Evolutionary conservation across 2,113 vertebrate genomes (phyloP).

Genomic region (Gasterosteus aculeatus): DNA sequence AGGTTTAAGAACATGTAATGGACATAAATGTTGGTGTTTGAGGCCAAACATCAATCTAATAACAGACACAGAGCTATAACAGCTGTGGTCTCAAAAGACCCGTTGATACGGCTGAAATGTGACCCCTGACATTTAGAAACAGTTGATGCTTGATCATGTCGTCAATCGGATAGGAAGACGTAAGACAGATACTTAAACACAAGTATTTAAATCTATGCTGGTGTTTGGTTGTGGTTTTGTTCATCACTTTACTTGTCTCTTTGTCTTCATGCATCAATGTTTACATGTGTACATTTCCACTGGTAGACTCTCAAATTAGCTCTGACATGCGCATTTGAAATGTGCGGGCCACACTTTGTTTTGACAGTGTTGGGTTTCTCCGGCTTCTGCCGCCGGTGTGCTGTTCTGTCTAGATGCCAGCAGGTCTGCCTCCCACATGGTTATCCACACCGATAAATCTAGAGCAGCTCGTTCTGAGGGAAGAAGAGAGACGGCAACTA

Average conservation of each 20-base stretch:
- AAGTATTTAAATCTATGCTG: conserved; percentile 15
- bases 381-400: conserved; percentile 48
- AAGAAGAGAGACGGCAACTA: background rate
- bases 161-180: conserved; percentile 37
- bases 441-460: conserved; percentile 32
- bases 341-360: conserved; percentile 64
- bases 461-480: conserved; percentile 17
- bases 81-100: conserved; percentile 32
- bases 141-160: conserved; percentile 25
- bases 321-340: conserved; percentile 20
- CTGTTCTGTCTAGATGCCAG: conserved; percentile 25
- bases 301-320: conserved; percentile 39
- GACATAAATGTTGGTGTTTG: conserved; percentile 22
- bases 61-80: conserved; percentile 29
- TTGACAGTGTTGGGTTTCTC: conserved; percentile 72
- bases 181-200: conserved; percentile 6
- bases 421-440: conserved; percentile 55
- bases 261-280: conserved; percentile 41
- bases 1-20: conserved; percentile 7
- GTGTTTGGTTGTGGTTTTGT: conserved; percentile 47
- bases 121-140: conserved; percentile 33
- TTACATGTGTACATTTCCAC: conserved; percentile 53
- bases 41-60: conserved; percentile 40
- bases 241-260: conserved; percentile 24
- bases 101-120: conserved; percentile 22